Percentiles rank a stretch among this genome's conserved stretches.
phyloP scores from a whole-genome alignment of 1,140 invertebrate species.

The Listronotus oregonensis region DNA sequence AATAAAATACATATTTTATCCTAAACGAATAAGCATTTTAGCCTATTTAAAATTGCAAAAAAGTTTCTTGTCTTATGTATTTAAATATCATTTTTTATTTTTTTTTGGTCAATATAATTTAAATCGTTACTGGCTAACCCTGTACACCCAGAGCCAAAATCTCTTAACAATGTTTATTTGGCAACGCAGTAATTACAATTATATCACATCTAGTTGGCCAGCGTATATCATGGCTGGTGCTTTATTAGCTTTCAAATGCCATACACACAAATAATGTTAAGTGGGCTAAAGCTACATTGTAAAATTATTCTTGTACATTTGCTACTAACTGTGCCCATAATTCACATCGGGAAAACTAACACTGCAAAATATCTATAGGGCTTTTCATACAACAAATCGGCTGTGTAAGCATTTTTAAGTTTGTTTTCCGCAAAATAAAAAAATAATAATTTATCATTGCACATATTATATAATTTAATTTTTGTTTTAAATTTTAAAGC shows the following conservation, averaged over 20 bases:
- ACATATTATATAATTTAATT: no score
- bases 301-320: constrained; percentile 26
- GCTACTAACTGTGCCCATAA: constrained; percentile 14
- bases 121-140: no score
- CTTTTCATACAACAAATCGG: background rate
- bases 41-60: no score
- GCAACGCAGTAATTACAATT: constrained; percentile 13
- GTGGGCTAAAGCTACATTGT: constrained; percentile 28
- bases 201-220: constrained; percentile 11
- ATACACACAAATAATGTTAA: constrained; percentile 29
- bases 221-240: constrained; percentile 22
- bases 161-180: constrained; percentile 7
- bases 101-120: no score
- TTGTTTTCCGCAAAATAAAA: no score
- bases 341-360: constrained; percentile 10
- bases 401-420: no score
- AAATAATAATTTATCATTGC: no score
- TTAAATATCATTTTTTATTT: no score
- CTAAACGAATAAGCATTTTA: no score
- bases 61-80: no score
- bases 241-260: constrained; percentile 33
- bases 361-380: constrained; percentile 8
- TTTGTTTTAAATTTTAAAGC: no score
- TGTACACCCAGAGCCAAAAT: constrained; percentile 1
- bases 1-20: no score